phyloP scores from a whole-genome alignment of 2,888 invertebrate species.

The Tetheella fluctuosa region DNA sequence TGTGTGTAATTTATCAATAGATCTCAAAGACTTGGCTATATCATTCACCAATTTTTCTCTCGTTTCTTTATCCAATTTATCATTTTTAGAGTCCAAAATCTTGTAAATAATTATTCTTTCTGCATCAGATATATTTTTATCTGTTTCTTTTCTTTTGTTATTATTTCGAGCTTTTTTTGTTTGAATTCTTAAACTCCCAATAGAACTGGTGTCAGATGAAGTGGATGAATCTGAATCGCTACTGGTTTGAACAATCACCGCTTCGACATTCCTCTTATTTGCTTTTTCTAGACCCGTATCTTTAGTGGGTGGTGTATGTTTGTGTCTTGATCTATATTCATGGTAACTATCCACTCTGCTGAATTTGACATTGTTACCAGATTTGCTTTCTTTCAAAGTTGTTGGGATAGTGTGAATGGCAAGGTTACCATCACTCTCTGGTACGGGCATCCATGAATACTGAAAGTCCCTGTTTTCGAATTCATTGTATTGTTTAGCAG shows the following conservation, averaged over 20 bases:
- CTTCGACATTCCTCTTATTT: constrained; percentile 46
- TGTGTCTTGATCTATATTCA: constrained; percentile 74
- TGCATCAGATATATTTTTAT: constrained; percentile 57
- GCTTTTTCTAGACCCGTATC: constrained; percentile 43
- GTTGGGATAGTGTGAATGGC: constrained; percentile 72
- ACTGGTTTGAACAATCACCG: constrained; percentile 47
- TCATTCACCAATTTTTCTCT: constrained; percentile 47
- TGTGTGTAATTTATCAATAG: constrained; percentile 35
- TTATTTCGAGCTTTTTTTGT: constrained; percentile 24
- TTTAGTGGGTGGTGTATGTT: constrained; percentile 78
- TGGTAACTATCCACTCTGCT: constrained; percentile 73
- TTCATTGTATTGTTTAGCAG: constrained; percentile 38
- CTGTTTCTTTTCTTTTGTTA: constrained; percentile 10
- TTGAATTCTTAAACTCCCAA: constrained; percentile 46
- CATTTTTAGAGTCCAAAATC: constrained; percentile 60
- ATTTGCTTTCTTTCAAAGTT: constrained; percentile 50
- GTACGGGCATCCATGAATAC: constrained; percentile 80
- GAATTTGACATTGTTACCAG: constrained; percentile 68
- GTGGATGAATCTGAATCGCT: constrained; percentile 46
- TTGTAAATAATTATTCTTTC: constrained; percentile 77
- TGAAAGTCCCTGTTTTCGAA: constrained; percentile 56
- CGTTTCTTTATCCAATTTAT: constrained; percentile 42
- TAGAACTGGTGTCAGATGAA: constrained; percentile 59
- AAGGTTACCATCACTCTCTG: constrained; percentile 68
- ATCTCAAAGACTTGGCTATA: constrained; percentile 50